Conservation (phyloP, 2,113 vertebrate species). For the Balaenoptera acutorostrata region DNA sequence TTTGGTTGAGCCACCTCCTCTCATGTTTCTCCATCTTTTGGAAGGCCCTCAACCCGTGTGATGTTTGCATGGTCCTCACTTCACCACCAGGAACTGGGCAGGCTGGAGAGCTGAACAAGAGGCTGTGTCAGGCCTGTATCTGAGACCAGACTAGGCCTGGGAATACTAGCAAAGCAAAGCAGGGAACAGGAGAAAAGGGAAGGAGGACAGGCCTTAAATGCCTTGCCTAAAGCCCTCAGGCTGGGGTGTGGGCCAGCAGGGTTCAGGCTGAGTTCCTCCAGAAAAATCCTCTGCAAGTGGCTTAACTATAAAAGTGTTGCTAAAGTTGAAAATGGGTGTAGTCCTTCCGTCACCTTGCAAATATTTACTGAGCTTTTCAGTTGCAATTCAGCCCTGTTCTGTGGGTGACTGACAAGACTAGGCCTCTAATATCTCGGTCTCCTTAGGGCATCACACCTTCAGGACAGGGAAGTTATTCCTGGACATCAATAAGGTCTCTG, state of each 20-base stretch:
- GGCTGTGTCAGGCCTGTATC: background rate
- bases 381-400: background rate
- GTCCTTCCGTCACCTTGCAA: background rate
- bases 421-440: too few relatives aligned
- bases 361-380: background rate
- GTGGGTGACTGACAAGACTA: background rate
- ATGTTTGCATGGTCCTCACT: too few relatives aligned
- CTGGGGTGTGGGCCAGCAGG: background rate
- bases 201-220: background rate
- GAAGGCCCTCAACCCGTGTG: too few relatives aligned
- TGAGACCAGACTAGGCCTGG: background rate
- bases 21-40: background rate
- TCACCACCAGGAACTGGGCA: background rate
- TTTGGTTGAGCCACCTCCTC: background rate
- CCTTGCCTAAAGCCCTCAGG: background rate
- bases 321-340: background rate
- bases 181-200: too few relatives aligned
- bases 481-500: background rate
- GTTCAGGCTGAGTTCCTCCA: background rate
- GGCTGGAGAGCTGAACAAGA: background rate
- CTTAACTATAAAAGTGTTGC: background rate
- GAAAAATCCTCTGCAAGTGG: background rate
- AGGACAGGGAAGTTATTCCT: background rate
- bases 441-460: background rate
- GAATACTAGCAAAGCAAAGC: background rate